phyloP scores from a whole-genome alignment of 2,888 invertebrate species.

The Alviniconcha strummeri region DNA sequence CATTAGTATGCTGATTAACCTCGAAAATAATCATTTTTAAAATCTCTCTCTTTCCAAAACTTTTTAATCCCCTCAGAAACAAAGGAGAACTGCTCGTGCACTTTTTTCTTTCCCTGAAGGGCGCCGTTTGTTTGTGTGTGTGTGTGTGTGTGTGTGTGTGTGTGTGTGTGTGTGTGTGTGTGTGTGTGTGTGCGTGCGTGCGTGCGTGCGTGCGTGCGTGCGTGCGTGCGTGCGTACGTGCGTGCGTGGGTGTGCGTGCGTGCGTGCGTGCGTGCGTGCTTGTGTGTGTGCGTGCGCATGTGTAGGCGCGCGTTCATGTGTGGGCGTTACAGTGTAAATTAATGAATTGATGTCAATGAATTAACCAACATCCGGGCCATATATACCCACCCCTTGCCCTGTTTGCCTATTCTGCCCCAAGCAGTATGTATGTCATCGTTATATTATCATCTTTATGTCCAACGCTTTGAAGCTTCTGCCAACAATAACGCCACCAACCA shows the following conservation, averaged over 20 bases:
- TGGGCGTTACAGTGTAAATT: too few species aligned
- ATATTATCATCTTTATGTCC: too few species aligned
- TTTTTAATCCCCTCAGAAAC: too few species aligned
- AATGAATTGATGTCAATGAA: too few species aligned
- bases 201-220: not conserved
- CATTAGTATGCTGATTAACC: not conserved
- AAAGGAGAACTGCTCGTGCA: too few species aligned
- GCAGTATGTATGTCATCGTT: too few species aligned
- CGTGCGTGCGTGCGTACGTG: not conserved
- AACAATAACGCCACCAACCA: too few species aligned
- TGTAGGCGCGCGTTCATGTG: not conserved
- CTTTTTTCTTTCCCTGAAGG: too few species aligned
- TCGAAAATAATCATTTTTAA: not conserved
- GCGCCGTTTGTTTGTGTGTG: not conserved
- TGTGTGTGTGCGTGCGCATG: not conserved
- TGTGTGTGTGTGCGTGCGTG: slow-evolving; percentile 5
- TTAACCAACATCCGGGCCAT: too few species aligned
- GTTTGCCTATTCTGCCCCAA: too few species aligned
- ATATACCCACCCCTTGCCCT: too few species aligned
- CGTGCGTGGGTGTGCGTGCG: not conserved
- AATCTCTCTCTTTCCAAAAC: not conserved
- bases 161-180: not conserved
- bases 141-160: slow-evolving; percentile 8
- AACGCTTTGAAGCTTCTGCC: too few species aligned
- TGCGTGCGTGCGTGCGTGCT: not conserved